Evolutionary conservation across 2,113 vertebrate species (phyloP).

Genomic region (Oryzias javanicus): DNA sequence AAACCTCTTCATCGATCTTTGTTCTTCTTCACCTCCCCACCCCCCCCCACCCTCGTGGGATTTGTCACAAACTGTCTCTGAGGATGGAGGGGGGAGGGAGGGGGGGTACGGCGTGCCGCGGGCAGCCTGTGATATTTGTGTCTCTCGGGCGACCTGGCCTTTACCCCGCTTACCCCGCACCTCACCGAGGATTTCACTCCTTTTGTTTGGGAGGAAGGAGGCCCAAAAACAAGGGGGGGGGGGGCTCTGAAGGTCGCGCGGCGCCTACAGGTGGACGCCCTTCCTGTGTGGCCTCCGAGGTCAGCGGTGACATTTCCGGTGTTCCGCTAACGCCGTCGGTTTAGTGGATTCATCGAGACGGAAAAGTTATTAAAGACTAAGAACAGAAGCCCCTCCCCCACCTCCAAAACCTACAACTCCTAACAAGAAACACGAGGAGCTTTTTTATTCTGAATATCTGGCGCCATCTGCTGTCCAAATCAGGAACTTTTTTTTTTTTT

Average conservation of each 20-base stretch:
- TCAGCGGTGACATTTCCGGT: no score
- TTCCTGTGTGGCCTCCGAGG: neutral
- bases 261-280: constrained; percentile 13
- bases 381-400: neutral
- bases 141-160: constrained; percentile 45
- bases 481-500: no score
- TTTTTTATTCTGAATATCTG: neutral
- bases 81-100: constrained; percentile 12
- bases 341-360: constrained; percentile 34
- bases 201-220: constrained; percentile 20
- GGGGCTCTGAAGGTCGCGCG: constrained; percentile 30
- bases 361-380: neutral
- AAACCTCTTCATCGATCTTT: constrained; percentile 23
- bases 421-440: neutral
- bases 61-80: constrained; percentile 16
- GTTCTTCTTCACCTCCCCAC: neutral
- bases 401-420: neutral
- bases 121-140: constrained; percentile 51
- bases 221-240: neutral
- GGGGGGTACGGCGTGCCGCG: constrained; percentile 18
- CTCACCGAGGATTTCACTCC: constrained; percentile 13
- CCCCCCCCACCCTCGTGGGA: neutral
- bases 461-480: constrained; percentile 32
- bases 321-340: constrained; percentile 24
- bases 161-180: constrained; percentile 40